Evolutionary conservation across 2,113 vertebrate species (phyloP).

Genomic region (Dromaius novaehollandiae): DNA sequence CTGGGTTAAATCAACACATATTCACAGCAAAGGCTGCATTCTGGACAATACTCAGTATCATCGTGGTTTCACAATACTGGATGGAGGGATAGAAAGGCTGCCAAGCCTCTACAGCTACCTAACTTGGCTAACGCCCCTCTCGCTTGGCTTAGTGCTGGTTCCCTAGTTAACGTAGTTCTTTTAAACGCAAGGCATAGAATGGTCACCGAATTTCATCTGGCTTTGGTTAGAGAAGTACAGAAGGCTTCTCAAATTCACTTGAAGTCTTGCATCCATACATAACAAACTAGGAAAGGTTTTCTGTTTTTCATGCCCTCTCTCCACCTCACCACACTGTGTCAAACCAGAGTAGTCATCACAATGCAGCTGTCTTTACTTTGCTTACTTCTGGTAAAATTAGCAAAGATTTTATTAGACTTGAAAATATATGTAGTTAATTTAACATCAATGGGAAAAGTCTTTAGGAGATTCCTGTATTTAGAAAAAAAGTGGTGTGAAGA

Average conservation of each 20-base stretch:
- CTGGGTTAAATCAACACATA: neutral
- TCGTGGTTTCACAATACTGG: neutral
- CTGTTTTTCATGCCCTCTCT: neutral
- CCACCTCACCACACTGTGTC: neutral
- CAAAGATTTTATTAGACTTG: neutral
- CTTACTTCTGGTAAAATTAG: neutral
- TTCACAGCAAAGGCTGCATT: neutral
- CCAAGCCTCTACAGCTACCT: neutral
- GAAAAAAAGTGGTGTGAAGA: neutral
- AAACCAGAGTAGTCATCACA: neutral
- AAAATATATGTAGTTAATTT: neutral
- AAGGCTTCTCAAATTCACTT: neutral
- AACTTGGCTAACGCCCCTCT: neutral
- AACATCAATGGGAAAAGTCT: neutral
- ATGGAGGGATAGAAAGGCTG: neutral
- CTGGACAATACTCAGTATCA: neutral
- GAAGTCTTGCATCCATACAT: neutral
- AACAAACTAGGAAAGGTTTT: neutral
- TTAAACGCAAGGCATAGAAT: neutral
- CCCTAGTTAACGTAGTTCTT: neutral
- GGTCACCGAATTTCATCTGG: neutral
- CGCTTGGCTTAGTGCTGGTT: neutral
- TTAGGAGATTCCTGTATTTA: neutral
- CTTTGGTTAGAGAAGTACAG: neutral
- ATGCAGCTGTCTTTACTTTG: neutral